Evolutionary conservation across 2,888 invertebrate species (phyloP), one percentile per base, ranked within the genome.

Genomic region (Tipula helvola): DNA sequence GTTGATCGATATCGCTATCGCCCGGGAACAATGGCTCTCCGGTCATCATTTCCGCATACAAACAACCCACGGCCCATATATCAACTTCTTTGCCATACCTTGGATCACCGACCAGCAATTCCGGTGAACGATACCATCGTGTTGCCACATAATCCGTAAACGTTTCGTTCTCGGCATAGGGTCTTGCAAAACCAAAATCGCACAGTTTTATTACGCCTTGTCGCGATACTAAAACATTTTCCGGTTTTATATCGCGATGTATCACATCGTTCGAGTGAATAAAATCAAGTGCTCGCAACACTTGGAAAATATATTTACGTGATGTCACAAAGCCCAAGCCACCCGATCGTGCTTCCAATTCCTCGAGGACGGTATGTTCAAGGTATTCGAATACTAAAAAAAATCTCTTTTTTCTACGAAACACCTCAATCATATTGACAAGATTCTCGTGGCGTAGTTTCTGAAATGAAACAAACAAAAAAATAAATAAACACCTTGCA

Each of bases 131-230:
- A 92, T 97, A 97, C 97, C 97, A 97, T 87, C 97, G 92, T 0
- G 97, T 97, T 12, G 97, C 97, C 44, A 97, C 97, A 90, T 97
- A 97, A 91, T 97, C 97, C 87, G 96, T 97, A 92, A 96, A 96
- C 0, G 95, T 94, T 90, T 97, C 96, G 0, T 96, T 95, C 0
- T 93, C 93, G 0, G 95, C 94, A 87, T 96, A 92, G 0, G 95
- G 92, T 47, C 97, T 92, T 0, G 97, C 97, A 90, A 97, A 97
- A 1, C 97, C 97, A 88, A 97, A 96, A 92, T 97, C 97, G 90
- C 97, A 97, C n/a, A 97, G 92, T 91, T 97, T 97, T 57, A 97
- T 95, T 4, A 97, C 95, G 0, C 97, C 97, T 57, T 93, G 92
- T 87, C 94, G 94, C 0, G 96, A 96, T 0, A 97, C 95, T 87